phyloP scores from a whole-genome alignment of 1,140 invertebrate genomes.

The Contarinia nasturtii region DNA sequence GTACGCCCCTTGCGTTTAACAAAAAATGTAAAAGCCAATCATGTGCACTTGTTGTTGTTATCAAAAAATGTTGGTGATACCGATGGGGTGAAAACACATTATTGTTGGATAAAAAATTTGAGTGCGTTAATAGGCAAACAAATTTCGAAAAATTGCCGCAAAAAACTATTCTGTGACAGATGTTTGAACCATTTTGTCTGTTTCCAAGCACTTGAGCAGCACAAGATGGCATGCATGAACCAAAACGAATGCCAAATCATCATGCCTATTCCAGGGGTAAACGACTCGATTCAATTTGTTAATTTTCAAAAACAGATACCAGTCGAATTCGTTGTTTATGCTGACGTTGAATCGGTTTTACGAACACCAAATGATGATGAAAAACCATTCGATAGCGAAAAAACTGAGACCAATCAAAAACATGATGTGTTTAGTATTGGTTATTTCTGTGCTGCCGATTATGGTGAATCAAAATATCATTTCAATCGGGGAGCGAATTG shows the following conservation, averaged over 20 bases:
- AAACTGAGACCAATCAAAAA: slow-evolving; percentile 10
- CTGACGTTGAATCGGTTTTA: slow-evolving; percentile 17
- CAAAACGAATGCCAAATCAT: slow-evolving; percentile 8
- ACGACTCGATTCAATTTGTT: slow-evolving; percentile 5
- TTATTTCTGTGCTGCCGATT: slow-evolving; percentile 9
- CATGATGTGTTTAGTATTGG: slow-evolving; percentile 14
- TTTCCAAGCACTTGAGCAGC: slow-evolving; percentile 8
- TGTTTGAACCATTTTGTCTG: slow-evolving; percentile 12
- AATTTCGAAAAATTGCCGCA: slow-evolving; percentile 8
- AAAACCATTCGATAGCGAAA: background rate
- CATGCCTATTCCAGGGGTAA: slow-evolving; percentile 5
- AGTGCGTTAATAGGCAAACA: slow-evolving; percentile 11
- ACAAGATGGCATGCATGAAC: slow-evolving; percentile 5
- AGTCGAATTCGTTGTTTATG: slow-evolving; percentile 16
- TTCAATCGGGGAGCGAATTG: slow-evolving; percentile 14
- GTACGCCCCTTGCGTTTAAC: background rate
- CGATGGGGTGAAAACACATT: slow-evolving; percentile 6
- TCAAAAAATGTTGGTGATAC: background rate
- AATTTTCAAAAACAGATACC: slow-evolving; percentile 11
- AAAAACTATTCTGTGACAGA: slow-evolving; percentile 14
- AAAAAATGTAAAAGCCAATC: background rate
- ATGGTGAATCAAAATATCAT: slow-evolving; percentile 12
- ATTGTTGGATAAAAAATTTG: slow-evolving; percentile 14
- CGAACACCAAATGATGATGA: slow-evolving; percentile 3
- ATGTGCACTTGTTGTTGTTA: slow-evolving; percentile 7